Base-by-base conservation (phyloP, 2,888 invertebrate species). In the Fragum fragum region DNA sequence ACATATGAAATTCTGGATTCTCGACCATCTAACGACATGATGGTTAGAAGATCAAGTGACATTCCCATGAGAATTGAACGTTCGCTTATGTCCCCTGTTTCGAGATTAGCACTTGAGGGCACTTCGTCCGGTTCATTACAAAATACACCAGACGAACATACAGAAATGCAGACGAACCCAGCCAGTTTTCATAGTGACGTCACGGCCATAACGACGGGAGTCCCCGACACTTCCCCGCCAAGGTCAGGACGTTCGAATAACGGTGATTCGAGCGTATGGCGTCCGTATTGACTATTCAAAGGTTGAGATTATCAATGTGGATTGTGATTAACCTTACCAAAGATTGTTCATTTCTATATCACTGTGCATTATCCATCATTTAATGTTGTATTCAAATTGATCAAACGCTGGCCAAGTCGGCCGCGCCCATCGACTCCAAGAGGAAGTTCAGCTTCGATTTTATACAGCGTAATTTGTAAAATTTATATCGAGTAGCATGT, bases 241-340 rank as follows among this genome's bases (percentile, higher is more conserved):
- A 82, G 87, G 26, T 77, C 76, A 32, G 78, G 80, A 9, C 81
- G 85, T 42, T 69, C 81, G 9, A 83, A 87, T 55, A 78, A 82
- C 9, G 90, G 87, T 18, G 79, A 85, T 28, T 82, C 83, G 18
- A 87, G 79, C 53, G 91, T 91, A 1, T 92, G 91, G 91, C 88
- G 91, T 53, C 91, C 91, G 74, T 92, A 92, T 87, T 90, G 85
- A 90, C 71, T 61, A 68, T 70, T 21, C 26, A 28, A 53, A 42
- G 42, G 66, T 66, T 42, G 66, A 42, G 66, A 66, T 66, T 42
- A 66, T n/a, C n/a, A 16, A 29, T 26, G 14, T 9, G 61, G 29
- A 29, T 32, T 61, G 61, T 61, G 66, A 66, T 66, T 28, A 26
- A 21, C 16, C 26, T 23, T 42, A 66, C 66, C 66, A 66, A 66